Evolutionary conservation across 2,113 vertebrate species (phyloP).

Genomic region (Larimichthys crocea): DNA sequence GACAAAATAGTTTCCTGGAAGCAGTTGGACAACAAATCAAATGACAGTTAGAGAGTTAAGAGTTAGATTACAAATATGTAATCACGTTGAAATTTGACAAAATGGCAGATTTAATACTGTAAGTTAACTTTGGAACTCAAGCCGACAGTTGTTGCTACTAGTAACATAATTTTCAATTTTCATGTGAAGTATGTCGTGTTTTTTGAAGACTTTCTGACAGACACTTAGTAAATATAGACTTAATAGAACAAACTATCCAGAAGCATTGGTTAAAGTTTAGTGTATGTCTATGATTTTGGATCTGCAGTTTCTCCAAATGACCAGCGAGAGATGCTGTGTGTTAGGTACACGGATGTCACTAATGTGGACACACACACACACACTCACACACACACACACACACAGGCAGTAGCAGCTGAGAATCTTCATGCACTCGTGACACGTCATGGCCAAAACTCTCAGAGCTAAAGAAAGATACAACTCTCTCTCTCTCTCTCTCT

Average conservation of each 20-base stretch:
- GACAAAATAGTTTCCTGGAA: no score
- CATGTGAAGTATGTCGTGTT: no score
- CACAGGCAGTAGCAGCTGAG: slow-evolving; percentile 75
- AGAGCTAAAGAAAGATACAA: slow-evolving; percentile 73
- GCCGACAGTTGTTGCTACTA: no score
- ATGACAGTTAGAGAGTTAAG: no score
- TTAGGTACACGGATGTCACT: slow-evolving; percentile 3
- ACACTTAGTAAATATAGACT: no score
- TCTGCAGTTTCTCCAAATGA: slow-evolving; percentile 36
- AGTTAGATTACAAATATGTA: no score
- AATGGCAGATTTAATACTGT: no score
- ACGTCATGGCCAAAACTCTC: slow-evolving; percentile 55
- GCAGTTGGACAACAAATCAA: no score
- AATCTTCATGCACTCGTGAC: slow-evolving; percentile 67
- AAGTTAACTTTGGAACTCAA: no score
- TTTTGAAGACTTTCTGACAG: no score
- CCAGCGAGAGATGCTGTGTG: slow-evolving; percentile 51
- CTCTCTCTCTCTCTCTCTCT: slow-evolving; percentile 53
- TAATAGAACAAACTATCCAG: neutral
- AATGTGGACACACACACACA: slow-evolving; percentile 13
- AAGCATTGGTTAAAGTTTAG: neutral
- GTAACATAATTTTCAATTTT: no score
- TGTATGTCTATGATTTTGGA: neutral
- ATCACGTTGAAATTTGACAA: no score
- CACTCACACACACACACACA: slow-evolving; percentile 13